Evolutionary conservation across 1,140 invertebrate genomes (phyloP), one percentile per base, ranked within the genome.

Genomic region (Nilaparvata lugens): DNA sequence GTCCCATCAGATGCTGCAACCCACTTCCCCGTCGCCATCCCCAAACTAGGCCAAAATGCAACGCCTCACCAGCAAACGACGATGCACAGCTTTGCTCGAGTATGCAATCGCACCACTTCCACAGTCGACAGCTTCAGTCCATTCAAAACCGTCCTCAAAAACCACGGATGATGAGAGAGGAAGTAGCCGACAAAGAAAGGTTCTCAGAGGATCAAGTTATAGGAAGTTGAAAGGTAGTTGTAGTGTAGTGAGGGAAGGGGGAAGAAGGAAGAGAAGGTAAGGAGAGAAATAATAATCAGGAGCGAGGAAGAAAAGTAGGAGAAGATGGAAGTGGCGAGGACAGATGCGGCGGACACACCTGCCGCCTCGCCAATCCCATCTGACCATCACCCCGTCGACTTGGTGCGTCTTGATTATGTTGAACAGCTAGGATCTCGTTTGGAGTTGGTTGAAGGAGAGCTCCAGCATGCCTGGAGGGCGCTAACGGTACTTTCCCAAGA

Each of bases 391-490:
- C 60, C 42, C 45, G 56, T 66, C 43, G 76, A 77, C 43, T 61
- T 70, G 14, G 70, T 79, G 62, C 85, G 92, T 66, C 87, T 84
- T 55, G 87, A 91, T 69, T 91, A 90, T 72, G 93, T 95, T 89
- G 90, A 93, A 68, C 82, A 90, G 58, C 79, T 95, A 51, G 88
- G 87, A 2, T 89, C 88, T 23, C 80, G 91, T 25, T 79, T 95
- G 51, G 89, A 86, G 67, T 85, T 92, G 48, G 79, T 95, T 13
- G 92, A 95, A 73, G 90, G 89, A 0, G 92, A 95, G 73, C 76
- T 95, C 18, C 88, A 91, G 64, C 93, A 91, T 69, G 92, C 92
- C 0, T 95, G 92, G 92, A 80, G 91, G 62, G 90, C 92, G 1
- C 75, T 96, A 56, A 91, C 95, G 71, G 78, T 95, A 38, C 80